Base-by-base conservation (phyloP, 2,113 vertebrate genomes). In the Platanista minor region DNA sequence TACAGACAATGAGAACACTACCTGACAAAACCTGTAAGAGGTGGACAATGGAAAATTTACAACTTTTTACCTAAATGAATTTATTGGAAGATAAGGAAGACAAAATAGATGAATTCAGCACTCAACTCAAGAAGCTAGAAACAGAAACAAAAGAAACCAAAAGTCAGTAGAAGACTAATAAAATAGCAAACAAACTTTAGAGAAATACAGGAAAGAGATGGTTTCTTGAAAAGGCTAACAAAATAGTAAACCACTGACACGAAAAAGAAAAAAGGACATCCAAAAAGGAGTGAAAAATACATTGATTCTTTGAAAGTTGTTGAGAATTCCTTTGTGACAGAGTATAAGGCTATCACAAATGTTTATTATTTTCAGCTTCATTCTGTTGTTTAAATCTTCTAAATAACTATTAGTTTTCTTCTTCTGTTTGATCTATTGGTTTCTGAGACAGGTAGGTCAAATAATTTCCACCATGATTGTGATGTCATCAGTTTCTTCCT, bases 341-440 rank as follows among this genome's bases (percentile, higher is more conserved):
- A 72, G 29, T 49, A 82, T 27, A 59, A 78, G 39, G 61, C 7
- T 62, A 46, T 88, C 84, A 84, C 69, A 52, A 66, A 69, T 52
- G n/a, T 69, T 54, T 62, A 57, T 75, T 33, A 66, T 71, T 72
- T 96, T 20, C 74, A 66, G 21, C 14, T 59, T 90, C 52, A 90
- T 81, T 91, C 49, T 86, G 52, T 77, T 69, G 29, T 93, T 81
- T 71, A 95, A 77, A 82, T 92, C n/a, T 95, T 96, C 59, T 77
- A 83, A 85, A 75, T 31, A 64, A 93, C 57, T 62, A 21, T 62
- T 54, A 7, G 21, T 75, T 69, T 87, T 46, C 31, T 82, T 81
- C 61, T 81, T 75, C 54, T 90, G 29, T 25, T 71, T 39, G 23
- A 89, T 46, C 54, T 67, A 64, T 29, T 86, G 23, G 39, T 71